Percentiles rank a stretch among this genome's conserved stretches.
These are phyloP conservation scores for Hyphantria cunea DNA, from an alignment of 1,140 invertebrate species.

Conservation along the genomic window DNA sequence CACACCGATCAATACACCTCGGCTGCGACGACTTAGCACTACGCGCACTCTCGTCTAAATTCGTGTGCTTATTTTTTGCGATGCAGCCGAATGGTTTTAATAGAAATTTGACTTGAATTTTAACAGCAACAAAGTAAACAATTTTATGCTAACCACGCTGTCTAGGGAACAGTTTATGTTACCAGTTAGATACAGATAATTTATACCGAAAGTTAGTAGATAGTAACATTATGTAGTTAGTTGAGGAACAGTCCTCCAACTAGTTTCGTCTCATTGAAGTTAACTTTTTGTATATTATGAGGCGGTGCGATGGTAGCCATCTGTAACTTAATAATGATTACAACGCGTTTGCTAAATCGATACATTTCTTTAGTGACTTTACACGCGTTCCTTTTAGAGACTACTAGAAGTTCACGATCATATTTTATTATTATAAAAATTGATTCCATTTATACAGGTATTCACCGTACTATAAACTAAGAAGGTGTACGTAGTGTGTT, in stretches of 20 bases:
- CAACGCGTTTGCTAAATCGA: too few species aligned
- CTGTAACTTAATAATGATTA: background rate
- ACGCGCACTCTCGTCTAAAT: conserved; percentile 61
- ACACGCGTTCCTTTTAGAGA: too few species aligned
- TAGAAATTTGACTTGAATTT: conserved; percentile 38
- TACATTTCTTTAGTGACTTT: background rate
- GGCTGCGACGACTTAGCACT: conserved; percentile 64
- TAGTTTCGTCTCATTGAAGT: background rate
- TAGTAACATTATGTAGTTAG: conserved; percentile 10
- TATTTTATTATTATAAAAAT: too few species aligned
- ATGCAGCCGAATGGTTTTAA: conserved; percentile 42
- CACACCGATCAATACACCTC: conserved; percentile 74
- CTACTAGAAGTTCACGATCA: too few species aligned
- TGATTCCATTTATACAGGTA: too few species aligned
- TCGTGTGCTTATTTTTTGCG: conserved; percentile 59
- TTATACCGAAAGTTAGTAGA: conserved; percentile 13
- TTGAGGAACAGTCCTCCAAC: conserved; percentile 8
- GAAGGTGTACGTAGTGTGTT: too few species aligned
- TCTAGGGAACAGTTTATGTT: conserved; percentile 17
- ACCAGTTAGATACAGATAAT: conserved; percentile 13
- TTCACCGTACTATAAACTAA: too few species aligned
- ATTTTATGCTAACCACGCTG: conserved; percentile 27
- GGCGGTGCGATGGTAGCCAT: conserved; percentile 1
- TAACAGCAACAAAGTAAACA: conserved; percentile 33
- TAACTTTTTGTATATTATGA: conserved; percentile 7